These are phyloP conservation scores for Drosophila trichaetosa DNA, from an alignment of 2,888 invertebrate genomes.

Conservation along the genomic window DNA sequence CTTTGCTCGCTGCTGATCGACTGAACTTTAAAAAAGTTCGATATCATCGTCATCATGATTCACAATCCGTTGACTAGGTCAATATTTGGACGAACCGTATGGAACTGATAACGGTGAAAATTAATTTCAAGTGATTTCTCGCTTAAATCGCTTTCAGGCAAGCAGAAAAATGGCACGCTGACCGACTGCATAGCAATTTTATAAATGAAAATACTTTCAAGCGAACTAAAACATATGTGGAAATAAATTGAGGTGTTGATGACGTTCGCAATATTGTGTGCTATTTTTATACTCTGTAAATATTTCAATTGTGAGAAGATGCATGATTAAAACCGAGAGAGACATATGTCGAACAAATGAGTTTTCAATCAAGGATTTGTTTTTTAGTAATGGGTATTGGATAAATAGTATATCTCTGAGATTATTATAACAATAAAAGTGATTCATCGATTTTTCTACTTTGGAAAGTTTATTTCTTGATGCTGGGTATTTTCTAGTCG, in stretches of 20 bases:
- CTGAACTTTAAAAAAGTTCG: constrained; percentile 36
- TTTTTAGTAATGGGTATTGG: neutral
- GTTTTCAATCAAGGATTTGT: neutral
- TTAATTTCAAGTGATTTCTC: constrained; percentile 56
- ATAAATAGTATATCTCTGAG: neutral
- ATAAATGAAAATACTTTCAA: neutral
- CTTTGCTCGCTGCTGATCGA: constrained; percentile 14
- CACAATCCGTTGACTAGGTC: constrained; percentile 72
- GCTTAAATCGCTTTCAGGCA: constrained; percentile 32
- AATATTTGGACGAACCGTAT: constrained; percentile 58
- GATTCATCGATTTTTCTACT: neutral
- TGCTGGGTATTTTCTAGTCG: neutral
- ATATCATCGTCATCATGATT: constrained; percentile 47
- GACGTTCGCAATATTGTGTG: constrained; percentile 17
- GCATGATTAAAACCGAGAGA: neutral
- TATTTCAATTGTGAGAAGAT: neutral
- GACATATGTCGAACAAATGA: neutral
- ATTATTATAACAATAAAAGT: neutral
- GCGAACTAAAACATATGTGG: neutral
- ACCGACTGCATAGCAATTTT: neutral
- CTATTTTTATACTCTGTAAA: constrained; percentile 2
- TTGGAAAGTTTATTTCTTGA: neutral
- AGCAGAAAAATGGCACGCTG: constrained; percentile 43
- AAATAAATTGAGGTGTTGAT: constrained; percentile 15
- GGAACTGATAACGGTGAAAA: constrained; percentile 65